Base-by-base conservation (phyloP, 64 coral and sea anemone genomes). In the Cladopsammia gracilis region DNA sequence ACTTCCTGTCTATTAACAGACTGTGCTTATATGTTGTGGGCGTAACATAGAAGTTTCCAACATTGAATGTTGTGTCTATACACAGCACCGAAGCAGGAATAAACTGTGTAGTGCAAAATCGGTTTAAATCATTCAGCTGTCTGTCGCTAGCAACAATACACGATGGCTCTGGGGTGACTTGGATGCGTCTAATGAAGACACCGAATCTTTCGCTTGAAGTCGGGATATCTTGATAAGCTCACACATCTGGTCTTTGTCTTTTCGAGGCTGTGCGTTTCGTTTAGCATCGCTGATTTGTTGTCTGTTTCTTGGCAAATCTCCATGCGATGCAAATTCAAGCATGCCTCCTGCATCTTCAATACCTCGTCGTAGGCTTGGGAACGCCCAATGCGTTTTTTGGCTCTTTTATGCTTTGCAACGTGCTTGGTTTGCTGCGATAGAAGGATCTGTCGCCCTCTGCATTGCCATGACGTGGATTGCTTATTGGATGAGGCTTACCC, bases 41-140 rank as follows among this genome's bases (percentile, higher is more conserved):
- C 53, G 84, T 71, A 20, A 87, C 62, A 19, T 70, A 87, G 47
- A 64, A 84, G 22, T 84, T 23, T 3, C 80, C 80, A 84, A 84
- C 66, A 25, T 84, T 64, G 26, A 64, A 84, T 23, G 59, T 64
- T 42, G 80, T 58, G 78, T 62, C 60, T 19, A 62, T 19, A 18
- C 45, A 54, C 52, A 54, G 52, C 11, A 54, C 11, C 52, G 6
- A 11, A 54, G 52, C 6, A 11, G 52, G 52, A 7, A 54, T 6
- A 54, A 54, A 54, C 6, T 54, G 52, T 11, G 52, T 11, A 11
- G 52, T 54, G 11, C 52, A 54, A 54, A 54, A 54, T 54, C 52
- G 2, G 6, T 7, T 11, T 54, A 54, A 6, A 54, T 54, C 52
- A 11, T 54, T 54, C 52, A 54, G 52, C 11, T 54, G 52, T 11